Evolutionary conservation across 2,797 vertebrate genomes (phyloP), one percentile per base, ranked within the genome.

Genomic region (Typhlichthys subterraneus): DNA sequence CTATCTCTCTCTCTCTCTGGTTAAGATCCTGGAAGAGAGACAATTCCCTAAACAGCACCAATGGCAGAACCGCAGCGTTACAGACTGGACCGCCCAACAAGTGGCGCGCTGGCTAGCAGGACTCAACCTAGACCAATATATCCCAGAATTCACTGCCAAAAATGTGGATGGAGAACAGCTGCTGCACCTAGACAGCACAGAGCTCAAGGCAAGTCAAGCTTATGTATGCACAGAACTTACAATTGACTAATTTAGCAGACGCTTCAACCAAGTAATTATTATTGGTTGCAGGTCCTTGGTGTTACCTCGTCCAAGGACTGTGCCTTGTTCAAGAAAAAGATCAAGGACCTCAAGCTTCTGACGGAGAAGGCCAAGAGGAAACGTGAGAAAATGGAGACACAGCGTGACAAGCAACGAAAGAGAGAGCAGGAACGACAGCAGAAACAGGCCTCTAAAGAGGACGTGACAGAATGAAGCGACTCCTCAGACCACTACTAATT

Each of bases 301-400:
- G 92, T 99, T 65, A 85, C 87, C 11, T 94, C 94, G 33, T 94
- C 95, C 67, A 95, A 95, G 82, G 97, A 99, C 69, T 94, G 95
- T 57, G 90, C 93, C 3, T 56, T 96, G 66, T 76, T 99, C 74
- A 99, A 97, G 91, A 99, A 95, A 86, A 98, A 95, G 76, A 89
- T 98, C 63, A 99, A 97, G 87, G 97, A 98, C 85, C 94, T 99
- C 76, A 97, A 94, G 87, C 69, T 88, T n/a, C 88, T 95, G 65
- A 87, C 95, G 81, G 97, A 98, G 83, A 99, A 96, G 84, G 92
- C 94, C 63, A 90, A 88, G 65, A 95, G 93, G 87, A 94, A 94
- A 85, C 92, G 92, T 19, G 95, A 97, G 80, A 98, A 98, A 76
- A 90, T 95, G 83, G 95, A 96, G 71, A 98, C 94, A 66, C 95